Evolutionary conservation across 2,888 invertebrate genomes (phyloP).

Genomic region (Caenorhabditis sp.): DNA sequence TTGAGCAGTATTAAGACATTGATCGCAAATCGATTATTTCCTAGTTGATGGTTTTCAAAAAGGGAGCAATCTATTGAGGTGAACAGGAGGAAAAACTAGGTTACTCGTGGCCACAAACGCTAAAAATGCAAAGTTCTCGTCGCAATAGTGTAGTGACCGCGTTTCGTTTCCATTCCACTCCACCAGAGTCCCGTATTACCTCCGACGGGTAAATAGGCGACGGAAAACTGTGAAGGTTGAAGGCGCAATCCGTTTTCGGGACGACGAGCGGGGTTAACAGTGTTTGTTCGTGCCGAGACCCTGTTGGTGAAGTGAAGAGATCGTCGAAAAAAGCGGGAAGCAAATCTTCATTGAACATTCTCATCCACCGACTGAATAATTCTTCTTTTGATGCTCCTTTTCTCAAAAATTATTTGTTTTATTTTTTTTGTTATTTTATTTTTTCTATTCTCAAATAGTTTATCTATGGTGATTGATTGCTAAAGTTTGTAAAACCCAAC

Average conservation of each 20-base stretch:
- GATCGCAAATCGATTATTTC: not conserved
- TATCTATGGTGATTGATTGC: too few relatives aligned
- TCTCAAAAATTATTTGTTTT: not conserved
- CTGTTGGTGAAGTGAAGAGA: constrained; percentile 7
- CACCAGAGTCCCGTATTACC: constrained; percentile 47
- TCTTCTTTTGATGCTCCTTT: not conserved
- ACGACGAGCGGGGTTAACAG: constrained; percentile 36
- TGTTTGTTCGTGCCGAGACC: constrained; percentile 37
- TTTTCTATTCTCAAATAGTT: not conserved
- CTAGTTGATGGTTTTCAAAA: too few relatives aligned
- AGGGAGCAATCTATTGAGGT: too few relatives aligned
- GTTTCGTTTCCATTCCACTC: constrained; percentile 1
- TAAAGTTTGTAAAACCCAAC: too few relatives aligned
- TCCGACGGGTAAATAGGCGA: constrained; percentile 45
- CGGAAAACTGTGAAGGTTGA: constrained; percentile 49
- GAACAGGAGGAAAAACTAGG: too few relatives aligned
- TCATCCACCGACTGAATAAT: constrained; percentile 12
- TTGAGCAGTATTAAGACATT: not conserved
- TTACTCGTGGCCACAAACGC: constrained; percentile 14
- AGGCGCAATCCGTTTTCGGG: constrained; percentile 47
- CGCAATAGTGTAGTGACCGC: constrained; percentile 43
- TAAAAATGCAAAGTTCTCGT: constrained; percentile 41
- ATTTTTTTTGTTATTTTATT: not conserved
- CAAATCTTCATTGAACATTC: constrained; percentile 1
- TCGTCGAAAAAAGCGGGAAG: not conserved